Evolutionary conservation across 1,140 invertebrate species (phyloP).

Genomic region (Formica exsecta): DNA sequence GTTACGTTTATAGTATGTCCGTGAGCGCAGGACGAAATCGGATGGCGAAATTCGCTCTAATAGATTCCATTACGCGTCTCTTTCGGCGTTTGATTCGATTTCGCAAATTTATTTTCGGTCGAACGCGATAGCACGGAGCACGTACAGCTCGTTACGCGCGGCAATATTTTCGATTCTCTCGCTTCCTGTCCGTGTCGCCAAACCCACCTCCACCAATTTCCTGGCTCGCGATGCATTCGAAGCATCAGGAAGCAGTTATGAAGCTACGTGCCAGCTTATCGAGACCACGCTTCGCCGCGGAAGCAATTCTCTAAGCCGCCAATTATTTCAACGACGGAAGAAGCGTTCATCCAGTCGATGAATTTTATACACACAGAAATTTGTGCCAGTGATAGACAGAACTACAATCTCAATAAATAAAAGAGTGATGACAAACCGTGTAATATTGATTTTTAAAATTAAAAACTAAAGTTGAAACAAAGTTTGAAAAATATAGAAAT

Average conservation of each 20-base stretch:
- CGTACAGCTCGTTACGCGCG: slow-evolving; percentile 55
- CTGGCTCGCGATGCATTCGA: slow-evolving; percentile 53
- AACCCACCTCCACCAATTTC: slow-evolving; percentile 54
- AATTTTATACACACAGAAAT: slow-evolving; percentile 34
- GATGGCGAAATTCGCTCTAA: slow-evolving; percentile 37
- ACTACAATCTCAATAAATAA: background rate
- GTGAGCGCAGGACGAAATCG: slow-evolving; percentile 22
- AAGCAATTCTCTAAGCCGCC: slow-evolving; percentile 70
- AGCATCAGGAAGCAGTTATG: slow-evolving; percentile 71
- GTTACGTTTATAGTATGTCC: slow-evolving; percentile 3
- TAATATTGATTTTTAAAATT: background rate
- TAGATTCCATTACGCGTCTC: slow-evolving; percentile 59
- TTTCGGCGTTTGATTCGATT: slow-evolving; percentile 59
- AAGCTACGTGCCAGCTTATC: slow-evolving; percentile 64
- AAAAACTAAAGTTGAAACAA: background rate
- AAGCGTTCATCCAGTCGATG: slow-evolving; percentile 4
- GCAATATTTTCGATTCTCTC: slow-evolving; percentile 56
- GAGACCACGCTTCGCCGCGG: slow-evolving; percentile 57
- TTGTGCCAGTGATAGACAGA: background rate
- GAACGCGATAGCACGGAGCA: slow-evolving; percentile 41
- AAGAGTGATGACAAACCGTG: background rate
- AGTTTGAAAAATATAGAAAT: background rate
- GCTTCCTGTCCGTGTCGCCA: slow-evolving; percentile 45
- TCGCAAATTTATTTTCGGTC: slow-evolving; percentile 55
- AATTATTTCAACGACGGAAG: slow-evolving; percentile 44